phyloP scores from a whole-genome alignment of 2,797 vertebrate species.

The Platalea minor region DNA sequence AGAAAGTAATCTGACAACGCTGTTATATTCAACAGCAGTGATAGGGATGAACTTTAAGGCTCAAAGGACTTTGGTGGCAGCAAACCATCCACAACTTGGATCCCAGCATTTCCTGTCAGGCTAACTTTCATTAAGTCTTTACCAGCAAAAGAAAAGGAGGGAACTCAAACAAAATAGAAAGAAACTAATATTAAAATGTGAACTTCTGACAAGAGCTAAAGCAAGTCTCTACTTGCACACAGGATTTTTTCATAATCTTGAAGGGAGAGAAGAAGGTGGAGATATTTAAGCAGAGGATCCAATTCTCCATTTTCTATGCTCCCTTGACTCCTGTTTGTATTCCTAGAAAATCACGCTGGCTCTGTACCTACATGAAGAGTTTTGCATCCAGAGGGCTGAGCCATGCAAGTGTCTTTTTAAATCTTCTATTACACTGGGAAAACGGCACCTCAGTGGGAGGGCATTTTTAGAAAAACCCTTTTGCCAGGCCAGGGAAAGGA shows the following conservation, averaged over 20 bases:
- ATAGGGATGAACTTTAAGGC: background rate
- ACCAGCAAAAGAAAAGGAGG: background rate
- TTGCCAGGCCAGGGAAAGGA: background rate
- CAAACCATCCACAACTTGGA: background rate
- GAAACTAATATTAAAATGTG: background rate
- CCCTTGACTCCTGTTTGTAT: background rate
- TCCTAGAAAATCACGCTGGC: background rate
- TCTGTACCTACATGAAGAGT: background rate
- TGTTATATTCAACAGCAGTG: background rate
- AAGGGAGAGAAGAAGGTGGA: background rate
- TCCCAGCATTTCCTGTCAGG: background rate
- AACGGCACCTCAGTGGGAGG: background rate
- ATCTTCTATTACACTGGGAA: background rate
- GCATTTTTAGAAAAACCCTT: background rate
- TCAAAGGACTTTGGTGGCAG: background rate
- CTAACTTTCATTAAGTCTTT: background rate
- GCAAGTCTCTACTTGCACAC: background rate
- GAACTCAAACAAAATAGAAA: background rate
- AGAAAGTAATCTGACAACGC: background rate
- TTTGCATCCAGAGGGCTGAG: background rate
- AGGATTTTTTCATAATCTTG: background rate
- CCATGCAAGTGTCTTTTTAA: background rate
- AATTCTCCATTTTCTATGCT: background rate
- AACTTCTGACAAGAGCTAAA: background rate
- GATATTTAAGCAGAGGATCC: background rate